These are phyloP conservation scores for Ennomos fuscantarius DNA, from an alignment of 2,888 invertebrate genomes.

Conservation along the genomic window DNA sequence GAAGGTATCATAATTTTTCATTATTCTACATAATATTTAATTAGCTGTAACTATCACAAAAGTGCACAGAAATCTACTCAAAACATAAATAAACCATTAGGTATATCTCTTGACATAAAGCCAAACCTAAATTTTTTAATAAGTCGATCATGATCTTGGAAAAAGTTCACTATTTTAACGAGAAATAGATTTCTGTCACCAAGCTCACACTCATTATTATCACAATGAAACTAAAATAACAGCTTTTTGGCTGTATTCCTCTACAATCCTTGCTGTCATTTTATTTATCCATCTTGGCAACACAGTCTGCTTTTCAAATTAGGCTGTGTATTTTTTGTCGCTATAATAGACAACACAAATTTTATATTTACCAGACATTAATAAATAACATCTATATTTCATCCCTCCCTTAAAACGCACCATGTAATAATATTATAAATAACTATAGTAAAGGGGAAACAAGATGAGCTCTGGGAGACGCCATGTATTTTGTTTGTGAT, in stretches of 20 bases:
- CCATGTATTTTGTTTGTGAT: no score
- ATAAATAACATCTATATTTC: neutral
- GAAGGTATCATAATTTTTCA: constrained; percentile 75
- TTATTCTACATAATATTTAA: constrained; percentile 37
- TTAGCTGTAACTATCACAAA: constrained; percentile 22
- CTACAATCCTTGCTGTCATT: constrained; percentile 35
- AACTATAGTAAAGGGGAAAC: no score
- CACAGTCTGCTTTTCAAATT: constrained; percentile 10
- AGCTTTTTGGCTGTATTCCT: constrained; percentile 13
- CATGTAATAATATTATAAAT: no score
- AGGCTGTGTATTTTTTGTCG: constrained; percentile 1
- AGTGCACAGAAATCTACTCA: constrained; percentile 1
- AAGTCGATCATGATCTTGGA: no score
- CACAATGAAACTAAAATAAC: neutral
- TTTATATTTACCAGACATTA: no score
- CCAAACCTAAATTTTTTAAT: no score
- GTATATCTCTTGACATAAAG: no score
- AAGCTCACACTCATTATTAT: neutral
- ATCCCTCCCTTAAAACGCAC: neutral
- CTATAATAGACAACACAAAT: neutral
- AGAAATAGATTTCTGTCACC: constrained; percentile 1
- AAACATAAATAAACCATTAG: no score
- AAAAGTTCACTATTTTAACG: no score
- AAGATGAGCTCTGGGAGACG: no score
- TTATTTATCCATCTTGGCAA: constrained; percentile 4